These are phyloP conservation scores for Drosophila tsacasi DNA, from an alignment of 1,140 invertebrate species.

Conservation along the genomic window DNA sequence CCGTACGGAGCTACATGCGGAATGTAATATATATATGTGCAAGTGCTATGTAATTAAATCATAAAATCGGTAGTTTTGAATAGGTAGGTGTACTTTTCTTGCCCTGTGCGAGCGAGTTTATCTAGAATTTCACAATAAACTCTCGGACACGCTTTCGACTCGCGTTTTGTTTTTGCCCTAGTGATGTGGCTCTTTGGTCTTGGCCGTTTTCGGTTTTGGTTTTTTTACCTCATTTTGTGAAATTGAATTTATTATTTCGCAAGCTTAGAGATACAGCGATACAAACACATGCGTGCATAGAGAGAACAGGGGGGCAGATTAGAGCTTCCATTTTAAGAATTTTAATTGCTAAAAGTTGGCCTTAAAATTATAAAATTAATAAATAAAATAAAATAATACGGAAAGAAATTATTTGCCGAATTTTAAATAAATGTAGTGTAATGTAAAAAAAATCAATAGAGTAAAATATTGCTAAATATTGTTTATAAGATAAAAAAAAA, in stretches of 20 bases:
- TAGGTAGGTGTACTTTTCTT: not conserved
- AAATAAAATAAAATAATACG: no score
- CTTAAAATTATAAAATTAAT: not conserved
- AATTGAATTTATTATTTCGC: slow-evolving; percentile 81
- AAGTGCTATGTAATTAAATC: not conserved
- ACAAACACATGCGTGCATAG: slow-evolving; percentile 22
- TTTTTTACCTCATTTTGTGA: slow-evolving; percentile 65
- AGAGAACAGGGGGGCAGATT: not conserved
- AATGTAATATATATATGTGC: not conserved
- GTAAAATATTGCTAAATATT: no score
- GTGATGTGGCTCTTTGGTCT: slow-evolving; percentile 34
- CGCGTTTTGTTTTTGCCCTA: slow-evolving; percentile 21
- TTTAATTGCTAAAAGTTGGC: no score
- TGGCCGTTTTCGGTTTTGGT: slow-evolving; percentile 44
- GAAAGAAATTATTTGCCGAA: no score
- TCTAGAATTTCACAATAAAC: slow-evolving; percentile 75
- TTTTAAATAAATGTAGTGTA: no score
- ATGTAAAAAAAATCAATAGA: no score
- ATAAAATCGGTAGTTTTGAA: slow-evolving; percentile 25
- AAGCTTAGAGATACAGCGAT: slow-evolving; percentile 49
- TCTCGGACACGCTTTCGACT: slow-evolving; percentile 58
- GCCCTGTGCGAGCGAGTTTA: slow-evolving; percentile 16
- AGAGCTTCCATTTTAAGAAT: not conserved
- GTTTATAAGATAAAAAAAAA: no score
- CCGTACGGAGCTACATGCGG: no score